Percentiles rank a stretch among this genome's conserved stretches.
phyloP scores from a whole-genome alignment of 2,888 invertebrate genomes.

The Elmis aenea region DNA sequence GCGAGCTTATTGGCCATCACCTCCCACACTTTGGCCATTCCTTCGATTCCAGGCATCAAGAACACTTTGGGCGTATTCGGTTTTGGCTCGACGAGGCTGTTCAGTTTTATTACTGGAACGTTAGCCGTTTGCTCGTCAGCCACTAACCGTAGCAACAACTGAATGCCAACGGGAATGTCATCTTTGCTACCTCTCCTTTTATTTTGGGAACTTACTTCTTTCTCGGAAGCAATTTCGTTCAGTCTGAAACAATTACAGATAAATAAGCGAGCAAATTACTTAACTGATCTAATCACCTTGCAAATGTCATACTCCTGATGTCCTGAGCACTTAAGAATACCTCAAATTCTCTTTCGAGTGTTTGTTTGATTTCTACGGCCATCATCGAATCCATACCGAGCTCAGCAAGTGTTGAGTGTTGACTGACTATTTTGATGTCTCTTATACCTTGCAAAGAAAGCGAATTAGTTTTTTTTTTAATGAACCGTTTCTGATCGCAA shows the following conservation, averaged over 20 bases:
- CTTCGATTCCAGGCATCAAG: constrained; percentile 66
- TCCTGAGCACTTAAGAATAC: constrained; percentile 81
- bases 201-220: constrained; percentile 30
- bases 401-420: constrained; percentile 74
- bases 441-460: constrained; percentile 52
- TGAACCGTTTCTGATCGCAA: constrained; percentile 4
- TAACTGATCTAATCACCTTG: too few relatives aligned
- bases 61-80: constrained; percentile 46
- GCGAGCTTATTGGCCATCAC: constrained; percentile 51
- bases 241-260: constrained; percentile 46
- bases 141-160: constrained; percentile 56
- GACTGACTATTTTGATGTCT: constrained; percentile 65
- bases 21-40: constrained; percentile 53
- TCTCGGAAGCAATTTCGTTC: constrained; percentile 51
- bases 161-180: constrained; percentile 46
- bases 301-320: constrained; percentile 74
- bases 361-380: constrained; percentile 94
- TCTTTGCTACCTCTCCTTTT: constrained; percentile 6
- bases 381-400: constrained; percentile 96
- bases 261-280: too few relatives aligned
- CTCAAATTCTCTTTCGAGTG: constrained; percentile 84
- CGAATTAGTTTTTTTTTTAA: too few relatives aligned
- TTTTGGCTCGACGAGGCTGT: constrained; percentile 10
- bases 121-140: constrained; percentile 56
- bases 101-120: constrained; percentile 47